These are phyloP conservation scores for Helicoverpa armigera DNA, from an alignment of 1,140 invertebrate genomes.

Conservation along the genomic window DNA sequence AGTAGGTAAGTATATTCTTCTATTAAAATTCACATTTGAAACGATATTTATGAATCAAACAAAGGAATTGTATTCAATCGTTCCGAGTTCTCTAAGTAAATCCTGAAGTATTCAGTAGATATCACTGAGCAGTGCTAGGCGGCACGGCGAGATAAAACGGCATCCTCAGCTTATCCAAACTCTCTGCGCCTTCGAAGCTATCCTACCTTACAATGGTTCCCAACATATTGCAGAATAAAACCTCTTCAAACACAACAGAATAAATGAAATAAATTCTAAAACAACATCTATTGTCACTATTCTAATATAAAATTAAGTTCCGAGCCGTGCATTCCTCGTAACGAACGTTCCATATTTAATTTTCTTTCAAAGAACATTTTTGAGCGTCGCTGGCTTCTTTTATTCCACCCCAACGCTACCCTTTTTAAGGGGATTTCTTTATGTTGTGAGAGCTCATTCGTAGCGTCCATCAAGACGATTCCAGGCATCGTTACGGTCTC, in stretches of 20 bases:
- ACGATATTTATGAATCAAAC: not conserved
- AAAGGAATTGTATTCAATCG: not conserved
- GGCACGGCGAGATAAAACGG: conserved; percentile 63
- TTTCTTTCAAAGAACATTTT: conserved; percentile 59
- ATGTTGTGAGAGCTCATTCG: conserved; percentile 86
- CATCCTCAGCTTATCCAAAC: conserved; percentile 69
- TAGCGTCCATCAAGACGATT: conserved; percentile 86
- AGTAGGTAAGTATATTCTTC: too few species aligned
- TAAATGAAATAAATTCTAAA: not conserved
- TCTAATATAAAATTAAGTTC: conserved; percentile 48
- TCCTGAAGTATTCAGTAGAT: not conserved
- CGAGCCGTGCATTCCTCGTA: conserved; percentile 19
- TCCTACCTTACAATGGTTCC: conserved; percentile 56
- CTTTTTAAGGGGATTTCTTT: conserved; percentile 87
- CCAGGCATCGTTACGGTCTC: conserved; percentile 82
- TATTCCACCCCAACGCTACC: conserved; percentile 83
- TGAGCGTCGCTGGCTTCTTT: conserved; percentile 67
- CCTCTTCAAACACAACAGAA: not conserved
- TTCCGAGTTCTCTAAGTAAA: conserved; percentile 7
- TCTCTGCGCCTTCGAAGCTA: conserved; percentile 50
- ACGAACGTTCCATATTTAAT: conserved; percentile 51
- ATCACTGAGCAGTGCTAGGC: conserved; percentile 13
- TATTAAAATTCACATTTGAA: not conserved
- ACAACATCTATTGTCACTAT: conserved; percentile 41
- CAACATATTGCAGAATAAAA: conserved; percentile 61